Evolutionary conservation across 2,797 vertebrate species (phyloP).

Genomic region (Synaphobranchus kaupii): DNA sequence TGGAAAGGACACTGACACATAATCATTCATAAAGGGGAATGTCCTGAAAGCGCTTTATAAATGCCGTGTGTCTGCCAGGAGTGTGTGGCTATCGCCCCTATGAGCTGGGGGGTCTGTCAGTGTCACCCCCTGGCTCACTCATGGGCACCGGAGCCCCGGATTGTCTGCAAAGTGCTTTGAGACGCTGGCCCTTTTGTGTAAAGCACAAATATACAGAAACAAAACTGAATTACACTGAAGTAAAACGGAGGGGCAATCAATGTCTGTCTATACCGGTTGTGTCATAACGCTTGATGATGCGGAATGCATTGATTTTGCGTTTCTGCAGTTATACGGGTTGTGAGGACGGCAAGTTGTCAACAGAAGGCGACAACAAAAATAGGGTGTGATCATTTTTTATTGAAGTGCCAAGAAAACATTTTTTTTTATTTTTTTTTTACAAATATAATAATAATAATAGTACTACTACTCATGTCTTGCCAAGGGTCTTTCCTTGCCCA

Average conservation of each 20-base stretch:
- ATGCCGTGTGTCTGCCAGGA: background rate
- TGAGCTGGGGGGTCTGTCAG: no score
- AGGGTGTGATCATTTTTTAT: background rate
- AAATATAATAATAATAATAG: background rate
- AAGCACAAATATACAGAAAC: no score
- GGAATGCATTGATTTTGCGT: background rate
- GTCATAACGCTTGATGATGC: background rate
- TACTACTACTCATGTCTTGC: background rate
- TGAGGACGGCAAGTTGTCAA: background rate
- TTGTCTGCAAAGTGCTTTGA: no score
- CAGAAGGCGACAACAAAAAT: background rate
- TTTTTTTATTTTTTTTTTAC: no score
- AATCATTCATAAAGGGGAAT: background rate
- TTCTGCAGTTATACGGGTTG: background rate
- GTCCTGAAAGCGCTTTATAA: no score
- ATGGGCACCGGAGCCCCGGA: no score
- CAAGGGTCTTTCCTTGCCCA: no score
- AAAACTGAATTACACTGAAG: no score
- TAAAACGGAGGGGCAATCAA: background rate
- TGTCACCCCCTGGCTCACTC: no score
- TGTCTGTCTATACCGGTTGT: background rate
- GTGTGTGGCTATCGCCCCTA: background rate
- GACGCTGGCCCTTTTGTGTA: no score
- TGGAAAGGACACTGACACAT: background rate
- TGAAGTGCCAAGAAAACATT: background rate